A percentile compares a stretch with the other conserved stretches of the same genome.
phyloP scores from a whole-genome alignment of 1,140 invertebrate genomes.

The Plectrocnemia conspersa region DNA sequence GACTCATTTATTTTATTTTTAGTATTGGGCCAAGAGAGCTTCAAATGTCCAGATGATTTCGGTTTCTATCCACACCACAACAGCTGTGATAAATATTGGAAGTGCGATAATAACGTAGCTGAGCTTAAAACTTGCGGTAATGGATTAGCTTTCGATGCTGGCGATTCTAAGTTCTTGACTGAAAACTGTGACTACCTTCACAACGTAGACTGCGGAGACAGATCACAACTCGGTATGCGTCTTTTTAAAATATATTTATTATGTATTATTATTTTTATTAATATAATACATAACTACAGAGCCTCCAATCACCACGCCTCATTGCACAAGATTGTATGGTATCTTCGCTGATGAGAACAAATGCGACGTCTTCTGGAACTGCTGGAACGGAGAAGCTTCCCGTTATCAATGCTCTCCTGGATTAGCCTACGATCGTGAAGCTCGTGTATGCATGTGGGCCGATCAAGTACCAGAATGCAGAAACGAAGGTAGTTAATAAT shows the following conservation, averaged over 20 bases:
- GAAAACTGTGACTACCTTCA: constrained; percentile 95
- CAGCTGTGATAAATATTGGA: constrained; percentile 94
- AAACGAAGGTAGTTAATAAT: constrained; percentile 66
- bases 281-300: constrained; percentile 56
- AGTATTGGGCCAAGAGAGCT: constrained; percentile 66
- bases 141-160: constrained; percentile 85
- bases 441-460: constrained; percentile 91
- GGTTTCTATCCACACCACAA: constrained; percentile 87
- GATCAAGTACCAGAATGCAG: constrained; percentile 89
- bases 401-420: constrained; percentile 92
- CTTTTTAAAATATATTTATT: neutral
- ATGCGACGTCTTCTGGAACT: constrained; percentile 93
- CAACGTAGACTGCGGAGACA: constrained; percentile 90
- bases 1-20: constrained; percentile 34
- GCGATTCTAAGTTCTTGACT: constrained; percentile 81
- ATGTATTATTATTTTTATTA: constrained; percentile 4
- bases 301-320: constrained; percentile 76
- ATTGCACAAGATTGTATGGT: constrained; percentile 84
- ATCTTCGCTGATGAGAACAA: constrained; percentile 86
- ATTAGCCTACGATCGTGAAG: constrained; percentile 86
- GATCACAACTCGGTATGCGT: constrained; percentile 71
- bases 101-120: constrained; percentile 83
- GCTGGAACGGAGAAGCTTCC: constrained; percentile 91
- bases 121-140: constrained; percentile 92
- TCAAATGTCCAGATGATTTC: constrained; percentile 92